A percentile compares a stretch with the other conserved stretches of the same genome.
These are phyloP conservation scores for Ormyrus labotus DNA, from an alignment of 2,888 invertebrate genomes.

Conservation along the genomic window DNA sequence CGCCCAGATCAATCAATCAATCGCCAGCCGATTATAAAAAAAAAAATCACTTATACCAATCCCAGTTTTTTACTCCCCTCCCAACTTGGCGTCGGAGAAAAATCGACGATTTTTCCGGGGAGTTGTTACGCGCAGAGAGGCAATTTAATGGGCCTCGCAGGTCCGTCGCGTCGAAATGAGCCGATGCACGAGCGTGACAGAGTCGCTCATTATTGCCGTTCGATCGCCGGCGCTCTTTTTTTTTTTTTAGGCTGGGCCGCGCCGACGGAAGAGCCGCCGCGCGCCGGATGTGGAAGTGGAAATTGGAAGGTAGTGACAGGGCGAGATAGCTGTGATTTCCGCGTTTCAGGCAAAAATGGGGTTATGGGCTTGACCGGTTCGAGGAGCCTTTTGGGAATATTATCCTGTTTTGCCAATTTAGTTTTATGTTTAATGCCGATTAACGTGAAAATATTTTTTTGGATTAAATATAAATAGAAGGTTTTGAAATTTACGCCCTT, in stretches of 20 bases:
- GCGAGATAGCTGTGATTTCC: conserved; percentile 69
- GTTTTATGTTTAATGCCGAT: too few relatives aligned
- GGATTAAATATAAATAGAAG: too few relatives aligned
- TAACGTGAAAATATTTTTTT: too few relatives aligned
- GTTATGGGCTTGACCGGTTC: conserved; percentile 7
- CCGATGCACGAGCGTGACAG: conserved; percentile 52
- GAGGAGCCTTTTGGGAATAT: neutral
- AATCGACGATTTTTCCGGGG: conserved; percentile 25
- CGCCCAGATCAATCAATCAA: too few relatives aligned
- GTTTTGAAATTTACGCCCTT: too few relatives aligned
- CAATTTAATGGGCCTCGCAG: conserved; percentile 23
- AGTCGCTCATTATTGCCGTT: conserved; percentile 45
- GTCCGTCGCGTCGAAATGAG: conserved; percentile 24
- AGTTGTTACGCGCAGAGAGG: neutral
- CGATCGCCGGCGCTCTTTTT: conserved; percentile 40
- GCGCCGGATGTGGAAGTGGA: conserved; percentile 73
- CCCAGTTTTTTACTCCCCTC: neutral
- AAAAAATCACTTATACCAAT: neutral
- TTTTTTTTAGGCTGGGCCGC: conserved; percentile 65
- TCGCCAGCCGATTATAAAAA: neutral
- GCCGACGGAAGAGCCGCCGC: conserved; percentile 69
- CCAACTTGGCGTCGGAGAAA: neutral
- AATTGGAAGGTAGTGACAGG: conserved; percentile 73
- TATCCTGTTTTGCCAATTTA: too few relatives aligned
- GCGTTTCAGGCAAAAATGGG: conserved; percentile 48